These are phyloP conservation scores for Pristionchus maxplancki DNA, from an alignment of 2,888 invertebrate genomes.

Conservation along the genomic window DNA sequence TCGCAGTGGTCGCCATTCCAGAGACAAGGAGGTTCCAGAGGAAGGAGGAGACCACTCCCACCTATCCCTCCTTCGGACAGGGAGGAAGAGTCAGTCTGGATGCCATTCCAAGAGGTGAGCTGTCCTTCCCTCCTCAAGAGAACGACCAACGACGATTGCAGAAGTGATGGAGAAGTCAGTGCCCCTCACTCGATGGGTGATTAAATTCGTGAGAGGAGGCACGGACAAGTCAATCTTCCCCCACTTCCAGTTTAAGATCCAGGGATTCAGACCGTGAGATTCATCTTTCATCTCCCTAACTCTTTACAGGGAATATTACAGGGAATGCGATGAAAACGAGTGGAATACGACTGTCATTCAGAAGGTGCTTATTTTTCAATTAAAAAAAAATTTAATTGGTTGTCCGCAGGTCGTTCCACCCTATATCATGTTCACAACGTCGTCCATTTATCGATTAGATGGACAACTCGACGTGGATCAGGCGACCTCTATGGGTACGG, in stretches of 20 bases:
- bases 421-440: conserved; percentile 28
- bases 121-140: neutral
- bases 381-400: neutral
- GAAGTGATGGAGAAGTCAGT: neutral
- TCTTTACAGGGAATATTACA: neutral
- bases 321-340: neutral
- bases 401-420: conserved; percentile 40
- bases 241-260: conserved; percentile 46
- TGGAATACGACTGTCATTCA: neutral
- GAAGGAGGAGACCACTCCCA: neutral
- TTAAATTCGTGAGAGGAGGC: conserved; percentile 32
- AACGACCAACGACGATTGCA: neutral
- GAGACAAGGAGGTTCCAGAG: conserved; percentile 8
- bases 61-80: neutral
- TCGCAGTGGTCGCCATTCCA: neutral
- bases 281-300: neutral
- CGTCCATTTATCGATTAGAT: conserved; percentile 39
- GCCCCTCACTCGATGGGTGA: conserved; percentile 30
- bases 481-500: neutral
- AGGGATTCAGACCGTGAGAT: conserved; percentile 46
- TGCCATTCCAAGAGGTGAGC: neutral
- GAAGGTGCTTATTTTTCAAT: neutral
- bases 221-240: conserved; percentile 42
- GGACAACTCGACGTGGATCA: conserved; percentile 6
- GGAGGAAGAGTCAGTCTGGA: neutral